Conservation (phyloP, 2,113 vertebrate genomes). For the Brachirus orientalis region DNA sequence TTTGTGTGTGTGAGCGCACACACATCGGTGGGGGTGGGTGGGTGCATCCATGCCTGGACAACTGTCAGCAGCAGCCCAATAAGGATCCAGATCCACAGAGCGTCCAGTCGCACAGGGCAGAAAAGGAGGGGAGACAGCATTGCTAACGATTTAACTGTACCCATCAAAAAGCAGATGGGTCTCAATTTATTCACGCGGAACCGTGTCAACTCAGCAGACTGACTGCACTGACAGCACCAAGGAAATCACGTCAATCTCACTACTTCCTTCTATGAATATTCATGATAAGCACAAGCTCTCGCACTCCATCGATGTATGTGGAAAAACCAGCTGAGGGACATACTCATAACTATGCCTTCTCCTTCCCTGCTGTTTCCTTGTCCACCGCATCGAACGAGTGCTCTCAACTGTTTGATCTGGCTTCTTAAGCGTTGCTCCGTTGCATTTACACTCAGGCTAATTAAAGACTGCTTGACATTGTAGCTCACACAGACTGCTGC, state of each 20-base stretch:
- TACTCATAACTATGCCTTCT: constrained; percentile 39
- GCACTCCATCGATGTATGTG: background rate
- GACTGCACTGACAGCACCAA: constrained; percentile 12
- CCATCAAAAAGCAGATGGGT: background rate
- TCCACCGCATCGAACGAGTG: constrained; percentile 52
- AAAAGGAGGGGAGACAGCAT: no score
- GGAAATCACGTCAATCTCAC: constrained; percentile 19
- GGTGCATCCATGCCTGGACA: no score
- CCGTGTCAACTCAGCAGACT: constrained; percentile 17
- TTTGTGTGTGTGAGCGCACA: no score
- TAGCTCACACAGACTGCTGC: constrained; percentile 26
- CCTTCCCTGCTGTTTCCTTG: background rate
- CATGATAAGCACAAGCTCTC: constrained; percentile 16
- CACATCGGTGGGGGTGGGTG: no score
- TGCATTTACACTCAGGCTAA: constrained; percentile 61
- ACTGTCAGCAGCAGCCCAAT: no score
- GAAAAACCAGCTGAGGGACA: constrained; percentile 28
- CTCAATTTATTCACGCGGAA: constrained; percentile 20
- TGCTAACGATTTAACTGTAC: constrained; percentile 18
- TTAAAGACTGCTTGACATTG: constrained; percentile 72
- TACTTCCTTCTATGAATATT: constrained; percentile 34
- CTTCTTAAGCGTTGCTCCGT: constrained; percentile 54
- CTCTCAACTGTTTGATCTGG: constrained; percentile 52
- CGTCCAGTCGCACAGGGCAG: no score
- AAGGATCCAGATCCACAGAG: no score